Base-by-base conservation (phyloP, 1,140 invertebrate genomes). In the Drosophila micromelanica region DNA sequence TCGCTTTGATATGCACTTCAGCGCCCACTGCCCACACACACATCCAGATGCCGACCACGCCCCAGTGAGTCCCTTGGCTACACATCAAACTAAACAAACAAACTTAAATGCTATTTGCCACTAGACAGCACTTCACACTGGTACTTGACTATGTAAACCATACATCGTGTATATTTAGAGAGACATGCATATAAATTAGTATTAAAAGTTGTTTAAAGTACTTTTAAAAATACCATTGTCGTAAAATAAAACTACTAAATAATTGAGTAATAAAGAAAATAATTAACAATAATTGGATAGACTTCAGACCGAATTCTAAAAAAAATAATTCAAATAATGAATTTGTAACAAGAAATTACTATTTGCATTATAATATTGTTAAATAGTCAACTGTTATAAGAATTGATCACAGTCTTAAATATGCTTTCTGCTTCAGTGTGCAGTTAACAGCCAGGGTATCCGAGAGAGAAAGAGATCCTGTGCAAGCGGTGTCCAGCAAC, bases 1-100 rank as follows among this genome's bases (percentile, higher is more conserved):
- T 89, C 73, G 72, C 82, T 87, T 87, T 87, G 82, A 87, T 87
- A 87, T 87, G 82, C 82, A 87, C 72, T 82, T 65, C 63, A 72
- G 60, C 70, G 71, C 67, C 60, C 68, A 61, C 46, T 46, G 17
- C 56, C n/a, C 56, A 9, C 45, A 23, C 12, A 48, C 12, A 48
- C 12, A n/a, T 15, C 11, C 46, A 49, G 12, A 49, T 13, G 6
- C 6, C 12, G 23, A 5, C 48, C 40, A 45, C 35, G 23, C 38
- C 15, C 23, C 11, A 2, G 12, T 9, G 32, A 62, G 43, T 5
- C 46, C 11, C 35, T 27, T 30, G 30, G 70, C 48, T 77, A 78
- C 78, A 78, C 48, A 76, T 55, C 46, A 70, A 76, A 65, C 64
- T 70, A 74, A 77, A 73, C 75, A 74, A 74, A 74, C 82, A 86